Percentiles rank a stretch among this genome's conserved stretches.
Conservation (phyloP, 1,140 invertebrate species). For the Gonatopus flavifemur region DNA sequence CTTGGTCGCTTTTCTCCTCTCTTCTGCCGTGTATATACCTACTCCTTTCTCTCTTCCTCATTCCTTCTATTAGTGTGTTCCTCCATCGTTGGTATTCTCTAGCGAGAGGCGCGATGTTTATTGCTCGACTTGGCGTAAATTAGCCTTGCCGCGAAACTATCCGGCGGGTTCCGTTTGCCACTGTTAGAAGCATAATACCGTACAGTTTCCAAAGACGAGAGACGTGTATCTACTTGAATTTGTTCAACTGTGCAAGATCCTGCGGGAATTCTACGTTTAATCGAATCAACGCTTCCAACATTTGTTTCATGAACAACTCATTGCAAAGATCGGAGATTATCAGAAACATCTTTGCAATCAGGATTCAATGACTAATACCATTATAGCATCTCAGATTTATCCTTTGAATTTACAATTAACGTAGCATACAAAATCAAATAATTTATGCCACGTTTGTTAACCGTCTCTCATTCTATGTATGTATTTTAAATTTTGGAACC, state of each 20-base stretch:
- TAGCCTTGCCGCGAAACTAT: conserved; percentile 45
- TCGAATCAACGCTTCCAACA: too few species aligned
- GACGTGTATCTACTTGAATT: conserved; percentile 25
- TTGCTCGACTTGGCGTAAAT: conserved; percentile 55
- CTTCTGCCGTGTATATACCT: conserved; percentile 11
- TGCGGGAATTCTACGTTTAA: too few species aligned
- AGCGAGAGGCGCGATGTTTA: conserved; percentile 53
- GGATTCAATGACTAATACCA: too few species aligned
- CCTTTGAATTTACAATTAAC: too few species aligned
- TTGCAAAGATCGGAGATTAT: too few species aligned
- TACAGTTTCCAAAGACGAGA: conserved; percentile 32
- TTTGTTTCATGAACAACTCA: too few species aligned
- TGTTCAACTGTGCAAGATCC: conserved; percentile 4
- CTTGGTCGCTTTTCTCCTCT: conserved; percentile 41
- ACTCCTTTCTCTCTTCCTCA: conserved; percentile 13
- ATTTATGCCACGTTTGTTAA: too few species aligned
- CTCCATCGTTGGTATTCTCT: conserved; percentile 42
- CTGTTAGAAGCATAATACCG: conserved; percentile 24
- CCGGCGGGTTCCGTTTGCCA: conserved; percentile 32
- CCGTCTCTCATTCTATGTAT: too few species aligned
- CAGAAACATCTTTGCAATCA: too few species aligned
- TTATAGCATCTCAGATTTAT: too few species aligned
- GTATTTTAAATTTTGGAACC: too few species aligned
- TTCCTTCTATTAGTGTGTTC: background rate
- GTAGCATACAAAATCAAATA: too few species aligned